These are phyloP conservation scores for Synergus umbraculus DNA, from an alignment of 2,888 invertebrate species.

Conservation along the genomic window DNA sequence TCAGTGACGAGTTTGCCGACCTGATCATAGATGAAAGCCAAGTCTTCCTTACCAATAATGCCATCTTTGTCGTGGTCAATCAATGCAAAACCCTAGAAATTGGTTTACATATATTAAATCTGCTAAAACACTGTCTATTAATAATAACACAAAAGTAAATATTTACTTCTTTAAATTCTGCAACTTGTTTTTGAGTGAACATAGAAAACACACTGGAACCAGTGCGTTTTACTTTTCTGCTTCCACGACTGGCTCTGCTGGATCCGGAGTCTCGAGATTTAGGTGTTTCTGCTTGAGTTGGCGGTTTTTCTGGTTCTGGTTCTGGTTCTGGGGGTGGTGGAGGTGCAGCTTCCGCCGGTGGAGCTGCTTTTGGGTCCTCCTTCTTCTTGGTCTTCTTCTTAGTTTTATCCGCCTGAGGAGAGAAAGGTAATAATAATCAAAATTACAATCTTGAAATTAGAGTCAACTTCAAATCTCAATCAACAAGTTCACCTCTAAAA, in stretches of 20 bases:
- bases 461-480: too few species aligned
- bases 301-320: conserved; percentile 80
- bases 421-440: background rate
- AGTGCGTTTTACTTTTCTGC: conserved; percentile 89
- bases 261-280: conserved; percentile 78
- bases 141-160: background rate
- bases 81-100: conserved; percentile 20
- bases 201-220: conserved; percentile 98
- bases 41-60: conserved; percentile 37
- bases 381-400: conserved; percentile 81
- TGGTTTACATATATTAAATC: background rate
- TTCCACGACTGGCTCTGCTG: conserved; percentile 88
- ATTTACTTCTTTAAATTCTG: conserved; percentile 94
- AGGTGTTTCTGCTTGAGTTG: conserved; percentile 77
- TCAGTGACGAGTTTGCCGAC: conserved; percentile 17
- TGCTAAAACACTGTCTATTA: background rate
- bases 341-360: conserved; percentile 82
- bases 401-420: conserved; percentile 91
- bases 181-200: conserved; percentile 97
- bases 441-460: background rate
- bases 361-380: conserved; percentile 85
- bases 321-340: conserved; percentile 85
- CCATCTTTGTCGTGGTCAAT: conserved; percentile 42
- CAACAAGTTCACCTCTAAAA: background rate
- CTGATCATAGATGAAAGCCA: conserved; percentile 30